These are phyloP conservation scores for Lepidurus apus DNA, from an alignment of 1,140 invertebrate genomes.

Conservation along the genomic window DNA sequence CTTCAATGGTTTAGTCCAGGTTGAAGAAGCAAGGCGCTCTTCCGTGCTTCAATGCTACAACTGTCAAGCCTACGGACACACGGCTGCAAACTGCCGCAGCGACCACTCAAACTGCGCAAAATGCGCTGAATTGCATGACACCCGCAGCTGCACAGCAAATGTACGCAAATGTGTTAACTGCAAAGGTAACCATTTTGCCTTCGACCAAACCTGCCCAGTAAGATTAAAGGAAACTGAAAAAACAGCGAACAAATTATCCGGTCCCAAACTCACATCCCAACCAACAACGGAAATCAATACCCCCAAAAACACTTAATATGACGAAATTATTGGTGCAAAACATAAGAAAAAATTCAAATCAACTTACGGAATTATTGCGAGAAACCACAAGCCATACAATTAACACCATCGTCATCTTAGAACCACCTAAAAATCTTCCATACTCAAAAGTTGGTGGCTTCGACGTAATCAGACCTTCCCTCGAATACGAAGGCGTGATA, in stretches of 20 bases:
- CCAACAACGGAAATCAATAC: background rate
- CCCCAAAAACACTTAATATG: background rate
- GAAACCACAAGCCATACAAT: background rate
- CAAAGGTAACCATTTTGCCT: constrained; percentile 12
- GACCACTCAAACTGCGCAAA: background rate
- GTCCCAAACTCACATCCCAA: background rate
- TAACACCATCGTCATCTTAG: background rate
- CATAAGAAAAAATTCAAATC: constrained; percentile 11
- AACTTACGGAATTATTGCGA: background rate
- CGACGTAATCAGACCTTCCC: background rate
- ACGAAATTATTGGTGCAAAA: background rate
- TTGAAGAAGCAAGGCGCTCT: constrained; percentile 2
- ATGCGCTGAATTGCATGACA: constrained; percentile 8
- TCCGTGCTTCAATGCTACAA: constrained; percentile 24
- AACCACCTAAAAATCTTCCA: background rate
- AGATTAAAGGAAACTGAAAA: background rate
- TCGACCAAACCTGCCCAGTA: background rate
- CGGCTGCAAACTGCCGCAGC: constrained; percentile 11
- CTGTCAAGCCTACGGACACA: constrained; percentile 24
- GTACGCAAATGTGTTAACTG: constrained; percentile 15
- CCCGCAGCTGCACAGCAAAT: constrained; percentile 16
- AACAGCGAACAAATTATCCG: background rate
- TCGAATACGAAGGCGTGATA: constrained; percentile 6
- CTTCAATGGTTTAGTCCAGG: constrained; percentile 11
- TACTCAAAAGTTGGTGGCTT: background rate